Evolutionary conservation across 2,797 vertebrate species (phyloP).

Genomic region (Paramormyrops hopkinsi): DNA sequence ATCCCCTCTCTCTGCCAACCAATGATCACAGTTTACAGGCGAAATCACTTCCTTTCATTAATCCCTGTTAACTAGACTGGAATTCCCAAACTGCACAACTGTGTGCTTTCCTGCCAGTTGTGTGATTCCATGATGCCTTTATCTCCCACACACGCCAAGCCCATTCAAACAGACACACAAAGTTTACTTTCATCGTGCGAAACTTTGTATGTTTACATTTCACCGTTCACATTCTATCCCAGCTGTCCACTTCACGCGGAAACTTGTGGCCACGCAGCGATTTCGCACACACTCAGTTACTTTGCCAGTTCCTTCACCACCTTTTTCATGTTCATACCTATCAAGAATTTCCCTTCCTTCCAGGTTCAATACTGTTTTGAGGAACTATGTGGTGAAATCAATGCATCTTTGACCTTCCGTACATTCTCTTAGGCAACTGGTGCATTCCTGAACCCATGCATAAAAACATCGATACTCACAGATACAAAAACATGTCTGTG

Average conservation of each 20-base stretch:
- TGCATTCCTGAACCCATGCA: background rate
- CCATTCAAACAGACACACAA: background rate
- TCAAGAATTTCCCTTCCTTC: background rate
- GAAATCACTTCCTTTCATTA: background rate
- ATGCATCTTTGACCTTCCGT: background rate
- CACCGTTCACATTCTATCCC: background rate
- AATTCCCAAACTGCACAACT: background rate
- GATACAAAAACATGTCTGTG: background rate
- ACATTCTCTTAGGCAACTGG: background rate
- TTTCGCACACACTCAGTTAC: background rate
- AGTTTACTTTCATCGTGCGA: background rate
- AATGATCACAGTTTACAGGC: background rate
- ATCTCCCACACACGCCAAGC: background rate
- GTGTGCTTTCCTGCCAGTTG: background rate
- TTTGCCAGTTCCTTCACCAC: background rate
- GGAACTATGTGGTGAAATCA: background rate
- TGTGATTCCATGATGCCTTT: background rate
- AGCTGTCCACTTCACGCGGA: background rate
- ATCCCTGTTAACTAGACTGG: background rate
- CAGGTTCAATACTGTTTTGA: background rate
- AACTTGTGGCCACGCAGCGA: background rate
- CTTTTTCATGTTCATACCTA: background rate
- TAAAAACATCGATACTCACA: background rate
- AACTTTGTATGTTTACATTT: background rate
- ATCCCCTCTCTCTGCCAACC: background rate